These are phyloP conservation scores for Stegana nigrithorax DNA, from an alignment of 2,888 invertebrate species.

Conservation along the genomic window DNA sequence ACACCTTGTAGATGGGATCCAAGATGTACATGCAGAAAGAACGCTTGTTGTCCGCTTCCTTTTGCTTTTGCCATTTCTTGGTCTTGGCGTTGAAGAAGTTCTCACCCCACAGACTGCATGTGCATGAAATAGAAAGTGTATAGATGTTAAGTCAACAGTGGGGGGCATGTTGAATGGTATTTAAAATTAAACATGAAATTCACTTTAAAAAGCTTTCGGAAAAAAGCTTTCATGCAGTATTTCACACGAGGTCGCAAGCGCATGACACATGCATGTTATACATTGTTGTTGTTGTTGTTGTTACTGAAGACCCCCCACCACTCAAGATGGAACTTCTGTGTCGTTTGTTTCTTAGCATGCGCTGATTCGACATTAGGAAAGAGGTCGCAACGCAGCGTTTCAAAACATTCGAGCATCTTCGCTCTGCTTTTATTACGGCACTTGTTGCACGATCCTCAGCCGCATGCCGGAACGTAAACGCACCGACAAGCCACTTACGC, in stretches of 20 bases:
- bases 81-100: constrained; percentile 97
- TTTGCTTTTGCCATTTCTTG: constrained; percentile 98
- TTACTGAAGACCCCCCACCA: background rate
- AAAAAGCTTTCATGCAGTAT: too few species aligned
- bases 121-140: constrained; percentile 3
- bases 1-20: constrained; percentile 98
- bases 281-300: too few species aligned
- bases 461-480: constrained; percentile 32
- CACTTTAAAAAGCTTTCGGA: background rate
- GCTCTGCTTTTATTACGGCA: constrained; percentile 78
- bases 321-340: too few species aligned
- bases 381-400: constrained; percentile 82
- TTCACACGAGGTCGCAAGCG: too few species aligned
- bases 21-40: constrained; percentile 99
- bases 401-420: constrained; percentile 67
- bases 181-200: background rate
- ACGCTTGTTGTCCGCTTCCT: constrained; percentile 91
- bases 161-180: background rate
- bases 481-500: constrained; percentile 35
- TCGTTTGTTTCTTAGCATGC: constrained; percentile 70
- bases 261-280: too few species aligned
- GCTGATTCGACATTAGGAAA: constrained; percentile 82
- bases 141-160: too few species aligned
- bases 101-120: constrained; percentile 89
- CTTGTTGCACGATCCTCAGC: constrained; percentile 69